Evolutionary conservation across 2,888 invertebrate species (phyloP).

Genomic region (Oscheius sp.): DNA sequence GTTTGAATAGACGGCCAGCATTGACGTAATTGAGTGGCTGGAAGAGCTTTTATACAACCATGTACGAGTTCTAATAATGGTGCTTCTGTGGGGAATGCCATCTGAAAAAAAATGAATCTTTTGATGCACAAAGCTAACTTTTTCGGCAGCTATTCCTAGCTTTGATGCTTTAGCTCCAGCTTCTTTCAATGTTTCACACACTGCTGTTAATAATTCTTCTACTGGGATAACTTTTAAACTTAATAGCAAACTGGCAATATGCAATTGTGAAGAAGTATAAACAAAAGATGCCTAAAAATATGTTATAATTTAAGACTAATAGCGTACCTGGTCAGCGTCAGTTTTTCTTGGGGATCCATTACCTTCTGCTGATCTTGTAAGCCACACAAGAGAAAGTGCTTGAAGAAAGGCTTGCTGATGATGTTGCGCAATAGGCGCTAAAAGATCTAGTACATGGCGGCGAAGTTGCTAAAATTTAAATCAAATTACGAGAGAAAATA

Average conservation of each 20-base stretch:
- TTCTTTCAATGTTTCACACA: conserved; percentile 83
- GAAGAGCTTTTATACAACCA: conserved; percentile 75
- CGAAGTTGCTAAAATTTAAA: conserved; percentile 77
- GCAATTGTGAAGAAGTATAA: conserved; percentile 75
- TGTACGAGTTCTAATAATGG: conserved; percentile 84
- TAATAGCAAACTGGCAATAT: conserved; percentile 81
- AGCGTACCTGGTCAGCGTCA: conserved; percentile 36
- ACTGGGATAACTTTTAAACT: conserved; percentile 85
- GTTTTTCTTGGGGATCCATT: conserved; percentile 21
- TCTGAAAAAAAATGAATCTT: conserved; percentile 65
- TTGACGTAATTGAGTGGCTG: conserved; percentile 80
- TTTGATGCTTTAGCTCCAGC: conserved; percentile 72
- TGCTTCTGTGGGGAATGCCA: conserved; percentile 78
- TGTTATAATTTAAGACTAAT: neutral
- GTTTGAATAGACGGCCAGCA: conserved; percentile 82
- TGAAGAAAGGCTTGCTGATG: conserved; percentile 84
- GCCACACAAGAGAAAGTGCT: conserved; percentile 86
- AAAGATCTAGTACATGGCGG: conserved; percentile 82
- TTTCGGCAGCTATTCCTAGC: conserved; percentile 43
- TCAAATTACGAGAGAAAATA: neutral
- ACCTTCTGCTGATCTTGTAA: conserved; percentile 73
- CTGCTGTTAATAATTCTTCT: conserved; percentile 83
- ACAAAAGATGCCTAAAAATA: conserved; percentile 59
- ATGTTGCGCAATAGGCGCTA: conserved; percentile 84
- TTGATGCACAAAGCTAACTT: conserved; percentile 16